Evolutionary conservation across 2,113 vertebrate species (phyloP), one percentile per base, ranked within the genome.

Genomic region (Rhinopomastus cyanomelas): DNA sequence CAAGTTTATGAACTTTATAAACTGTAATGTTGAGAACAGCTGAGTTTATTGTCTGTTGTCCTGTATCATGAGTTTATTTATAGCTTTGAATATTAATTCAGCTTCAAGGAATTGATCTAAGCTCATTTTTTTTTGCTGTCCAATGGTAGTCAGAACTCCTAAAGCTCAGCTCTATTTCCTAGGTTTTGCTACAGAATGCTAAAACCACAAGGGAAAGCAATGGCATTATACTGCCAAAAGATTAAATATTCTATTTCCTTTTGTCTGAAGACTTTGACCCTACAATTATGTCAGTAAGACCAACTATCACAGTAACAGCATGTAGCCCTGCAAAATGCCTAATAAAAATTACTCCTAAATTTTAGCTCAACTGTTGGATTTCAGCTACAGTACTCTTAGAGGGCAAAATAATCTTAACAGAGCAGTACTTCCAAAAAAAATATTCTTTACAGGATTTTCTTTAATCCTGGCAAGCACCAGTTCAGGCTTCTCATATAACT

Each of bases 381-480:
- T 94, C 79, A 68, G 62, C 68, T 86, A 46, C 71, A 86, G 53
- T 65, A 49, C 49, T 74, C 46, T 81, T 39, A 67, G 59, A 81
- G 72, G 84, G 59, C 81, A 94, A 77, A 93, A 81, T 90, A 93
- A 89, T 85, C 82, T 76, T 87, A 92, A 89, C 46, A 92, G 76
- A 82, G 71, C 64, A 82, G 82, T 67, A 52, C 34, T 86, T 34
- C 3, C 6, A 5, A 5, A 29, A 55, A 56, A 76, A 76, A 53
- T 66, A 39, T 8, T 51, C 56, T 90, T 79, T 56, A 87, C 80
- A 89, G 75, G 82, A 81, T 92, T 96, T 88, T 87, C 64, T 85
- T 85, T 93, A 94, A 89, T 94, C 75, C 89, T 87, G 52, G 60
- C 60, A 91, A 92, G 81, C 68, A 74, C 79, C 53, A 44, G 68